Percentiles rank a stretch among this genome's conserved stretches.
Evolutionary conservation across 2,888 invertebrate genomes (phyloP).

Genomic region (Orthosia incerta): DNA sequence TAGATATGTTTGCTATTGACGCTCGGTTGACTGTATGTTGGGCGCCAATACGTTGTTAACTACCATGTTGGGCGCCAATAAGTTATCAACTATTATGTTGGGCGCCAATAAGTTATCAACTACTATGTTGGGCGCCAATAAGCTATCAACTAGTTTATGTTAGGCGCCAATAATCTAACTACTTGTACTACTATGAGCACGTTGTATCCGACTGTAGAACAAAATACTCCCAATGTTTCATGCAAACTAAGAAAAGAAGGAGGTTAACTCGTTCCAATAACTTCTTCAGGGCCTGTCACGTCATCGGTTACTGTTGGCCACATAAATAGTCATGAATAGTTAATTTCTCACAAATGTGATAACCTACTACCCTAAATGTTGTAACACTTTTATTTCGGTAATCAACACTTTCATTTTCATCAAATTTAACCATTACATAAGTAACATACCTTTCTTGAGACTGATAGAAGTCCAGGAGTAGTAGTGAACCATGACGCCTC

Average conservation of each 20-base stretch:
- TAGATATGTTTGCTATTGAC: neutral
- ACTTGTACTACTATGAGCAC: neutral
- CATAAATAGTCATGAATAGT: neutral
- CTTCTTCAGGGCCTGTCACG: no score
- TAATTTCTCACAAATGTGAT: neutral
- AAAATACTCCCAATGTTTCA: neutral
- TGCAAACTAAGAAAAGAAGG: neutral
- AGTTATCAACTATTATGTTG: neutral
- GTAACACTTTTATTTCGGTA: neutral
- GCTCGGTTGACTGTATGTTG: neutral
- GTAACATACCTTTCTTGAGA: slow-evolving; percentile 92
- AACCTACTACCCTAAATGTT: neutral
- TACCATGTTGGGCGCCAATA: slow-evolving; percentile 8
- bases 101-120: neutral
- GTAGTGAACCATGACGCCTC: slow-evolving; percentile 93
- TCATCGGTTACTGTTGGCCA: neutral
- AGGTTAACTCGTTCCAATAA: neutral
- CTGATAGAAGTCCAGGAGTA: slow-evolving; percentile 93
- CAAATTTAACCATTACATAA: neutral
- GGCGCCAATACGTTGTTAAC: slow-evolving; percentile 2
- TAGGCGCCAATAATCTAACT: slow-evolving; percentile 3
- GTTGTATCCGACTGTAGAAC: neutral
- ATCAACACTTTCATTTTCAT: neutral
- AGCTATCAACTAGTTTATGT: neutral
- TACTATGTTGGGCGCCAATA: slow-evolving; percentile 2